phyloP scores from a whole-genome alignment of 2,797 vertebrate genomes.

The Coluber constrictor region DNA sequence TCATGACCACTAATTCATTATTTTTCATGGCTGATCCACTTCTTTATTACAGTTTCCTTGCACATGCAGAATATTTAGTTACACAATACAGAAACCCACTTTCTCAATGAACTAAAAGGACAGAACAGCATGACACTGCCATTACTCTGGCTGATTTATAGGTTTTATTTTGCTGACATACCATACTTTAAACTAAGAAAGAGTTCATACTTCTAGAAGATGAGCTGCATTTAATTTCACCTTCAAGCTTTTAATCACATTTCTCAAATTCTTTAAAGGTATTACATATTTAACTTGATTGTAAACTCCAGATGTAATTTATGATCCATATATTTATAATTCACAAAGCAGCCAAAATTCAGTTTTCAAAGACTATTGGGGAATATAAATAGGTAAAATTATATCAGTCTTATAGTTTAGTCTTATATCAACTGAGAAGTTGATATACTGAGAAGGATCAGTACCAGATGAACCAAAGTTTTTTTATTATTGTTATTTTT shows the following conservation, averaged over 20 bases:
- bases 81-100: background rate
- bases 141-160: conserved; percentile 2
- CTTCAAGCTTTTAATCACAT: background rate
- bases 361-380: background rate
- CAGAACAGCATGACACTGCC: conserved; percentile 17
- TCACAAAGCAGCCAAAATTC: background rate
- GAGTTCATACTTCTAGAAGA: background rate
- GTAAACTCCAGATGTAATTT: background rate
- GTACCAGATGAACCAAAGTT: background rate
- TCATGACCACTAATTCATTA: background rate
- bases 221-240: background rate
- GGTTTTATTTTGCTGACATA: background rate
- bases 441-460: background rate
- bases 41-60: conserved; percentile 1
- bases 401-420: background rate
- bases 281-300: background rate
- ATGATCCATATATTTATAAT: background rate
- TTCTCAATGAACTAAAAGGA: background rate
- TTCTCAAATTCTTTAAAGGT: background rate
- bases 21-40: background rate
- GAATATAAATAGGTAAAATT: background rate
- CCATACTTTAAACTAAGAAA: background rate
- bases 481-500: background rate
- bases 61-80: background rate
- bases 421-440: background rate